phyloP scores from a whole-genome alignment of 2,888 invertebrate genomes.

The Microplitis deprimator region DNA sequence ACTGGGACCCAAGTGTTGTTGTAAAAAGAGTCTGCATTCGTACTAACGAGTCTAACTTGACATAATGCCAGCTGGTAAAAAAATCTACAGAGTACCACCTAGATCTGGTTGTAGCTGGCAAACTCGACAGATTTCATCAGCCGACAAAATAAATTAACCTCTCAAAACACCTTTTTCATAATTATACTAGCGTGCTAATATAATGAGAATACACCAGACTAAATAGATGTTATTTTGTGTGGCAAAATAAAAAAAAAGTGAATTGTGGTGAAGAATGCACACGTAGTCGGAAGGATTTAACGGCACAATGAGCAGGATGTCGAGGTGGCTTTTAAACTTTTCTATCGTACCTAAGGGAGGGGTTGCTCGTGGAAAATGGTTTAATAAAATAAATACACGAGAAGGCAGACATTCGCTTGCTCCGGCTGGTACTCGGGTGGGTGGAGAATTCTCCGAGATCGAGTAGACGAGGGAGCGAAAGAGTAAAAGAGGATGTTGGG shows the following conservation, averaged over 20 bases:
- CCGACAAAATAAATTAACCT: too few species aligned
- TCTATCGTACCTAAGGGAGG: slow-evolving; percentile 46
- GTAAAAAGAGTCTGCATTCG: slow-evolving; percentile 59
- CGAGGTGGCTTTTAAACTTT: slow-evolving; percentile 49
- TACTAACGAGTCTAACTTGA: slow-evolving; percentile 71
- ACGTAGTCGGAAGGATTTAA: slow-evolving; percentile 20
- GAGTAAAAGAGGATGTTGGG: slow-evolving; percentile 14
- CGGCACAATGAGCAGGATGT: slow-evolving; percentile 17
- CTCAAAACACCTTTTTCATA: neutral
- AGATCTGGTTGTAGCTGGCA: neutral
- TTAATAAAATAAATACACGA: slow-evolving; percentile 71
- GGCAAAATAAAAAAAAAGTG: too few species aligned
- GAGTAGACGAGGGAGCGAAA: slow-evolving; percentile 45
- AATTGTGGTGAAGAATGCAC: too few species aligned
- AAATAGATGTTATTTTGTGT: too few species aligned
- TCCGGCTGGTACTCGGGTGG: slow-evolving; percentile 40
- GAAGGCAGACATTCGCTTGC: slow-evolving; percentile 53
- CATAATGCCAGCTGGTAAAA: slow-evolving; percentile 63
- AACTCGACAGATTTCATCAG: too few species aligned
- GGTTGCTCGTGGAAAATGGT: slow-evolving; percentile 61
- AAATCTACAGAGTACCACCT: neutral
- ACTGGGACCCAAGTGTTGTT: slow-evolving; percentile 59
- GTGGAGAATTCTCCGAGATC: slow-evolving; percentile 31
- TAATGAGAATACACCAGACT: neutral
- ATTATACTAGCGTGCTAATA: neutral